phyloP scores from a whole-genome alignment of 2,113 vertebrate genomes.

The Chaetodon auriga region DNA sequence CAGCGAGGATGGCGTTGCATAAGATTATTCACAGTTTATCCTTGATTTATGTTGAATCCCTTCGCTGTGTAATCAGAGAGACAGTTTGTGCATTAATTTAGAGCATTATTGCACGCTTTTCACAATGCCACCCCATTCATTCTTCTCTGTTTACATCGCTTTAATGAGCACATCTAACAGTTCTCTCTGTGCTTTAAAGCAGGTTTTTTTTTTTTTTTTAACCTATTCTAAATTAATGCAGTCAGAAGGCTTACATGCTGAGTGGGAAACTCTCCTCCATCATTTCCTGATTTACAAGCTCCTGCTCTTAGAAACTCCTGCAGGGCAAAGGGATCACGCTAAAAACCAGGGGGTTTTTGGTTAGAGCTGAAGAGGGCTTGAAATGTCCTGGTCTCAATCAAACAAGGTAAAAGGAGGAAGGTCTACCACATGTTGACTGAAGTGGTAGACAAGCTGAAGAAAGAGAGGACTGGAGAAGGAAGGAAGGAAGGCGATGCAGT shows the following conservation, averaged over 20 bases:
- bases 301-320: slow-evolving; percentile 5
- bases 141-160: slow-evolving; percentile 46
- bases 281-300: slow-evolving; percentile 24
- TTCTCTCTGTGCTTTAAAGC: slow-evolving; percentile 9
- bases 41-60: slow-evolving; percentile 56
- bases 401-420: not conserved
- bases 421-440: not conserved
- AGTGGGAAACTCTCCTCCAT: slow-evolving; percentile 30
- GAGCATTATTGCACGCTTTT: slow-evolving; percentile 39
- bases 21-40: slow-evolving; percentile 63
- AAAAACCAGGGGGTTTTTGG: slow-evolving; percentile 8
- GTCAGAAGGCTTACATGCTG: not conserved
- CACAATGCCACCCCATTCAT: slow-evolving; percentile 30
- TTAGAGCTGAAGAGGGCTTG: not conserved
- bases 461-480: not conserved
- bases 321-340: slow-evolving; percentile 22
- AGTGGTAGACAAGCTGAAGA: not conserved
- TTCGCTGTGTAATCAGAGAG: slow-evolving; percentile 54
- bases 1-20: slow-evolving; percentile 31
- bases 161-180: slow-evolving; percentile 45
- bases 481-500: not conserved
- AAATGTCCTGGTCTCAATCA: slow-evolving; percentile 48
- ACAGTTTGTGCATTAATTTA: slow-evolving; percentile 53
- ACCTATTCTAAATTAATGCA: slow-evolving; percentile 33
- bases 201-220: not conserved